Evolutionary conservation across 2,888 invertebrate species (phyloP), one percentile per base, ranked within the genome.

Genomic region (Ischnura elegans): DNA sequence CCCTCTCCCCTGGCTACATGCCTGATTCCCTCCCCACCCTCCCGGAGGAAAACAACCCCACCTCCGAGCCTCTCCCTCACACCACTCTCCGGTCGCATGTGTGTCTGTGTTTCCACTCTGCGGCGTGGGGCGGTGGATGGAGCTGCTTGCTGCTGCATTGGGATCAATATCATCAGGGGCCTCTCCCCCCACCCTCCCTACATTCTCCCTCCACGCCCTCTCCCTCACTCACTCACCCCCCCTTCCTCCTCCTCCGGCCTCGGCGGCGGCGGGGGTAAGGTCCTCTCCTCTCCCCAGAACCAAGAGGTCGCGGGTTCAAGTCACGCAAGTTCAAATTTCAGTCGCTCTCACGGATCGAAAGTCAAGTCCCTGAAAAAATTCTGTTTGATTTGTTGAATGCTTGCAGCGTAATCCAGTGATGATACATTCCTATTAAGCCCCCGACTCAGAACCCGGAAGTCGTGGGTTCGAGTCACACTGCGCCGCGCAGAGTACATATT

Each of bases 161-260:
- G 86, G 86, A 86, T 86, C 86, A 86, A 86, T 86, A 86, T 86
- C 86, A 86, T 86, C 86, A 86, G 86, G 86, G 21, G 45, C 86
- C 86, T 86, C 86, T 46, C 86, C 46, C 86, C 46, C 43, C 42
- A 0, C 36, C 8, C 46, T 46, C 25, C n/a, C 25, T 3, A 21
- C 19, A 5, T 2, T 8, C 21, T 43, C 13, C 46, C 86, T 45
- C 45, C 45, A 25, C 0, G 10, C 45, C n/a, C 25, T 4, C 45
- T 13, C 25, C 46, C 86, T 6, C 46, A n/a, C n/a, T 4, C 0
- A 8, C 43, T 46, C 16, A 25, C 25, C n/a, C 46, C 86, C n/a
- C n/a, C 86, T 43, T 43, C 86, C 86, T 45, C 19, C 86, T 86
- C 86, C 86, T 46, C 86, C 51, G 51, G 51, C 51, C 51, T 51